Conservation (phyloP, 1,140 invertebrate genomes). For the Fopius arisanus region DNA sequence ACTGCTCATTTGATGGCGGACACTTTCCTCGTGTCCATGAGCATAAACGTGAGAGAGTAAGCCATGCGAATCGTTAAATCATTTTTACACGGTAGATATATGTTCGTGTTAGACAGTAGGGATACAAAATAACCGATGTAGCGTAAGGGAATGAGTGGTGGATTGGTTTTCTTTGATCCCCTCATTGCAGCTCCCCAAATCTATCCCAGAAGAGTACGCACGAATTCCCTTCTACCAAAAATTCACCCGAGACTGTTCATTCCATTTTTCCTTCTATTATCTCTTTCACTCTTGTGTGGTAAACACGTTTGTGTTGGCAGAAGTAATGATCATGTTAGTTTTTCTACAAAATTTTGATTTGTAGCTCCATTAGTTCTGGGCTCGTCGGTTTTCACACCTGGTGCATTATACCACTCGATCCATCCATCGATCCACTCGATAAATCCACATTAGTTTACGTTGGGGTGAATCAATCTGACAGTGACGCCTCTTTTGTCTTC, state of each 20-base stretch:
- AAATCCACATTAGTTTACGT: constrained; percentile 53
- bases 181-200: not conserved
- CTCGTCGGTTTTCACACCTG: constrained; percentile 58
- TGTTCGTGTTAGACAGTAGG: not conserved
- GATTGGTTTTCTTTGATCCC: constrained; percentile 41
- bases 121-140: constrained; percentile 50
- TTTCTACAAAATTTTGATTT: constrained; percentile 55
- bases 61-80: constrained; percentile 43
- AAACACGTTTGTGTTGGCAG: constrained; percentile 58
- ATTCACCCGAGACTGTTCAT: not conserved
- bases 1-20: constrained; percentile 33
- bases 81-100: constrained; percentile 45
- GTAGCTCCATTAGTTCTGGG: constrained; percentile 63
- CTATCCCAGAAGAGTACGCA: constrained; percentile 6
- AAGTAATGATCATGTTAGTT: constrained; percentile 58
- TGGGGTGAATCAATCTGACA: constrained; percentile 12
- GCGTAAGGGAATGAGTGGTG: constrained; percentile 58
- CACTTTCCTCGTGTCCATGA: constrained; percentile 26
- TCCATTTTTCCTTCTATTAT: constrained; percentile 22
- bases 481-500: not conserved
- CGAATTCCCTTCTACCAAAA: constrained; percentile 5
- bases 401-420: constrained; percentile 29
- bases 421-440: constrained; percentile 45
- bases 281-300: constrained; percentile 54
- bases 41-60: constrained; percentile 21